Conservation (phyloP, 2,113 vertebrate species). For the Vimba vimba region DNA sequence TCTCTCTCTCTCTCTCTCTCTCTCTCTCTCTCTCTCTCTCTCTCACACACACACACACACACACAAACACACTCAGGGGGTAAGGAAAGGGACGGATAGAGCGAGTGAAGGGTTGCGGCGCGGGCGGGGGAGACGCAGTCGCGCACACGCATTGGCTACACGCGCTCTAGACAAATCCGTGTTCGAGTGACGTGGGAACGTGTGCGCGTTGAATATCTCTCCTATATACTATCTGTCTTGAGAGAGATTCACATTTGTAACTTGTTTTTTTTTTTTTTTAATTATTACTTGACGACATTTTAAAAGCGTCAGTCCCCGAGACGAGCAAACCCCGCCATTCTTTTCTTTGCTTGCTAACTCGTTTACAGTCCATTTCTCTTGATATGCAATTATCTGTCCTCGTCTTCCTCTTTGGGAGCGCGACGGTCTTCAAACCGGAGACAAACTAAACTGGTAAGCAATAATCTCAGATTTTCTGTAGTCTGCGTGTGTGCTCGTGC, state of each 20-base stretch:
- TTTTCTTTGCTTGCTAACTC: slow-evolving; percentile 36
- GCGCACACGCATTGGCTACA: slow-evolving; percentile 69
- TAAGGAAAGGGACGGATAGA: slow-evolving; percentile 59
- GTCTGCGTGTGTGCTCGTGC: neutral
- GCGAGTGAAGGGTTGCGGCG: slow-evolving; percentile 59
- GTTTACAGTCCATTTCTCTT: slow-evolving; percentile 42
- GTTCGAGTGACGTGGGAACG: slow-evolving; percentile 74
- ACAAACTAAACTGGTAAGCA: slow-evolving; percentile 73
- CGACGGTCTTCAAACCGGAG: slow-evolving; percentile 62
- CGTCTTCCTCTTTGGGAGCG: slow-evolving; percentile 58
- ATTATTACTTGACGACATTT: slow-evolving; percentile 11
- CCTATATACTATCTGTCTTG: slow-evolving; percentile 55
- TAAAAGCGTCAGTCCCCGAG: slow-evolving; percentile 2
- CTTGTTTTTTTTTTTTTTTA: neutral
- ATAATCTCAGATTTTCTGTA: slow-evolving; percentile 41
- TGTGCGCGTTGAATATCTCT: slow-evolving; percentile 59
- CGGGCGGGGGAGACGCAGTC: slow-evolving; percentile 69
- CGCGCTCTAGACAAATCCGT: slow-evolving; percentile 71
- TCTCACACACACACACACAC: neutral
- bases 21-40: slow-evolving; percentile 39
- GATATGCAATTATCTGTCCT: slow-evolving; percentile 46
- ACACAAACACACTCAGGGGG: slow-evolving; percentile 47
- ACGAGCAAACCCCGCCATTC: slow-evolving; percentile 33
- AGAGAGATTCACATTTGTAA: slow-evolving; percentile 52
- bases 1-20: slow-evolving; percentile 15